Base-by-base conservation (phyloP, 2,888 invertebrate genomes). In the Digitonthophagus gazella region DNA sequence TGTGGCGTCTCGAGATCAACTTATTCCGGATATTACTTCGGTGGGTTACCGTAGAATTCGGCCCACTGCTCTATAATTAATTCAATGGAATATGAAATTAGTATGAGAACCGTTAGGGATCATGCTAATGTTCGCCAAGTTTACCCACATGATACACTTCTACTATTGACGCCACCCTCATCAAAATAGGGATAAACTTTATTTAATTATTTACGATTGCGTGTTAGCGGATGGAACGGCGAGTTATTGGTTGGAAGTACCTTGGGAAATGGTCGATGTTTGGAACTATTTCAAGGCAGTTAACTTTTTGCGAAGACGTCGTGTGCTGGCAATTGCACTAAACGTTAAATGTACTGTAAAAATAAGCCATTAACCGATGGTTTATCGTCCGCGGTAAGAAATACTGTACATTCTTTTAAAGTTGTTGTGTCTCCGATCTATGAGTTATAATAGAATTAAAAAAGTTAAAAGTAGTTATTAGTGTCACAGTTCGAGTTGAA, bases 351-450 rank as follows among this genome's bases (percentile, higher is more conserved):
- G 65, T 65, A 55, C 55, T 54, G 65, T 65, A 55, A 65, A 65
- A 65, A 65, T 65, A 55, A 55, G 44, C 65, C 54, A 65, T 65
- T 65, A 65, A 54, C 18, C 65, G 55, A 65, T 65, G 65, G 11
- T 65, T 65, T 65, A 65, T 65, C 16, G 65, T 55, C 16, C 20
- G 20, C 61, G 16, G 6, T 61, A 61, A 18, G 61, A 61, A 61
- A 19, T 61, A 61, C 28, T 6, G 28, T 44, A 11, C 22, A 6
- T 22, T 22, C 22, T 22, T 22, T 22, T 44, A 44, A 44, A 44
- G 8, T 44, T 44, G 8, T 44, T 44, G 6, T 44, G 28, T 44
- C 28, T 11, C 3, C 28, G 6, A 44, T 44, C 28, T 11, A 44
- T 44, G 28, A 44, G 6, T 44, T 44, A 44, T 44, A 44, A 8